phyloP scores from a whole-genome alignment of 2,113 vertebrate genomes.

The Rhabdornis inornatus region DNA sequence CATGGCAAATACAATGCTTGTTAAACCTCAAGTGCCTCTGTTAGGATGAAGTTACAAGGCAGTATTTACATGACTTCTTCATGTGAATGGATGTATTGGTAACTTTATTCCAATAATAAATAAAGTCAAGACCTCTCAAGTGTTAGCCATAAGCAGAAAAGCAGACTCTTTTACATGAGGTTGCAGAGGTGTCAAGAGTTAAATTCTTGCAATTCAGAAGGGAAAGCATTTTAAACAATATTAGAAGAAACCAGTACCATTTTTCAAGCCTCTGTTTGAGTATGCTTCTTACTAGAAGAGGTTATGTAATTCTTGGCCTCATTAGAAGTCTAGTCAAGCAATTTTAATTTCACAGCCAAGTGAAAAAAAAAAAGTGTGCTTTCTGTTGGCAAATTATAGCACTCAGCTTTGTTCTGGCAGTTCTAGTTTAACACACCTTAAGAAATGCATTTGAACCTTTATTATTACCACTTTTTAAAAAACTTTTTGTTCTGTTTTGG shows the following conservation, averaged over 20 bases:
- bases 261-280: not conserved
- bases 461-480: not conserved
- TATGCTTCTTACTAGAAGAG: not conserved
- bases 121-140: not conserved
- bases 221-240: not conserved
- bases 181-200: not conserved
- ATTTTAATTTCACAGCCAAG: not conserved
- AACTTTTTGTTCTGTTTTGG: no score
- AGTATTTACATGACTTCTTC: not conserved
- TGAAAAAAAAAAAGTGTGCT: not conserved
- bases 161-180: not conserved
- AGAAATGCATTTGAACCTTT: not conserved
- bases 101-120: not conserved
- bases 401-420: not conserved
- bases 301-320: not conserved
- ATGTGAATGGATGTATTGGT: not conserved
- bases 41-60: not conserved
- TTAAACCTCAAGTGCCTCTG: not conserved
- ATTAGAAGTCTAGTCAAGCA: not conserved
- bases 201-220: not conserved
- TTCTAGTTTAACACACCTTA: not conserved
- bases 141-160: not conserved
- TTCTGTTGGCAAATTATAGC: not conserved
- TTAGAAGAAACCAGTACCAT: not conserved
- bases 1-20: not conserved